These are phyloP conservation scores for Erpobdella octoculata DNA, from an alignment of 2,888 invertebrate species.

Conservation along the genomic window DNA sequence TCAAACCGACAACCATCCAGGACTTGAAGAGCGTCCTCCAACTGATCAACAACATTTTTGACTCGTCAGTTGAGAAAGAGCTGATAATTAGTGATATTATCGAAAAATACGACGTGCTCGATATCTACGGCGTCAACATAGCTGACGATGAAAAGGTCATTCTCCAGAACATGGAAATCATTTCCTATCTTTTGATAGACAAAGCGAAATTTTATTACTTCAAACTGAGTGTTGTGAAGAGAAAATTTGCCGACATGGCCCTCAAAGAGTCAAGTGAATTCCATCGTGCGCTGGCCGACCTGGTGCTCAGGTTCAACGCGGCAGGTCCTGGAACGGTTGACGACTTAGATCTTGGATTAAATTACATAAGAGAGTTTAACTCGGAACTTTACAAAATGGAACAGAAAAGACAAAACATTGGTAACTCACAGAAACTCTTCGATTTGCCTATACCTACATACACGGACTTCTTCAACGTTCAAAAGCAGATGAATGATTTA, in stretches of 20 bases:
- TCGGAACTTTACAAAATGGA: constrained; percentile 65
- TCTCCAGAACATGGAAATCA: constrained; percentile 43
- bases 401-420: constrained; percentile 58
- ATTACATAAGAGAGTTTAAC: constrained; percentile 58
- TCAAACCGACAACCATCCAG: constrained; percentile 50
- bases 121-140: constrained; percentile 59
- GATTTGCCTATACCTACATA: constrained; percentile 78
- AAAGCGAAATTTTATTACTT: constrained; percentile 53
- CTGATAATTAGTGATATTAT: constrained; percentile 65
- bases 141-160: constrained; percentile 46
- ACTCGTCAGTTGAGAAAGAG: constrained; percentile 69
- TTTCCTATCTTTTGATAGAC: constrained; percentile 50
- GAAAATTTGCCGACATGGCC: constrained; percentile 72
- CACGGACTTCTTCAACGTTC: constrained; percentile 60
- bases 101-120: constrained; percentile 69
- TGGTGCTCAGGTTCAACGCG: constrained; percentile 65
- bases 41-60: constrained; percentile 68
- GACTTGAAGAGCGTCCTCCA: constrained; percentile 77
- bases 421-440: constrained; percentile 74
- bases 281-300: constrained; percentile 59
- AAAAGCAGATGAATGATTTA: constrained; percentile 58
- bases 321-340: constrained; percentile 74
- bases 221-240: constrained; percentile 64
- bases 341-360: constrained; percentile 62
- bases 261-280: constrained; percentile 67